Conservation (phyloP, 2,797 vertebrate species). For the Hemibagrus guttatus region DNA sequence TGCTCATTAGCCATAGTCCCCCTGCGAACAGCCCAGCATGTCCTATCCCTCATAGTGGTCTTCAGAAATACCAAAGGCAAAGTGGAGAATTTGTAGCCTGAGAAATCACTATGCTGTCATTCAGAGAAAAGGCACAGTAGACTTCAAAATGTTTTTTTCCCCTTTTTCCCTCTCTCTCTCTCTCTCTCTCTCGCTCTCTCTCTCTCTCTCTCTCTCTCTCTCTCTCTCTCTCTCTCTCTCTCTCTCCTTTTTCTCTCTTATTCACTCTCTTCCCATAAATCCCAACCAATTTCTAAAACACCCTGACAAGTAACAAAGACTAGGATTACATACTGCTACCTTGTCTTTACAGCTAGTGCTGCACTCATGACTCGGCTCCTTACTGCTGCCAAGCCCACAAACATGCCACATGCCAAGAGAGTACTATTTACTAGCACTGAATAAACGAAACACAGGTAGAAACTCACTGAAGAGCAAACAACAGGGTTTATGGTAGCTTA, state of each 20-base stretch:
- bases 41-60: slow-evolving; percentile 22
- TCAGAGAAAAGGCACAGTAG: slow-evolving; percentile 25
- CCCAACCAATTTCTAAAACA: slow-evolving; percentile 9
- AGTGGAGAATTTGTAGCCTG: background rate
- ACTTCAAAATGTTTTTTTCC: background rate
- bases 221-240: background rate
- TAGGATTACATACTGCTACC: slow-evolving; percentile 35
- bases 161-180: background rate
- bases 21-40: slow-evolving; percentile 31
- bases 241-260: background rate
- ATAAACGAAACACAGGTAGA: slow-evolving; percentile 6
- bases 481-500: slow-evolving; percentile 25
- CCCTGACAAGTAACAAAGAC: slow-evolving; percentile 34
- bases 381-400: background rate
- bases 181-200: background rate
- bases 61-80: slow-evolving; percentile 27
- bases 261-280: background rate
- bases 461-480: slow-evolving; percentile 17
- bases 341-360: slow-evolving; percentile 36
- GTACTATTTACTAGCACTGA: slow-evolving; percentile 10
- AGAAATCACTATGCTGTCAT: slow-evolving; percentile 31
- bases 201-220: background rate
- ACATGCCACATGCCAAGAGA: slow-evolving; percentile 4
- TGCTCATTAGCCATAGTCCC: slow-evolving; percentile 40
- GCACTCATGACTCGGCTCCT: slow-evolving; percentile 5